phyloP scores from a whole-genome alignment of 1,140 invertebrate species.

The Chironomus tepperi region DNA sequence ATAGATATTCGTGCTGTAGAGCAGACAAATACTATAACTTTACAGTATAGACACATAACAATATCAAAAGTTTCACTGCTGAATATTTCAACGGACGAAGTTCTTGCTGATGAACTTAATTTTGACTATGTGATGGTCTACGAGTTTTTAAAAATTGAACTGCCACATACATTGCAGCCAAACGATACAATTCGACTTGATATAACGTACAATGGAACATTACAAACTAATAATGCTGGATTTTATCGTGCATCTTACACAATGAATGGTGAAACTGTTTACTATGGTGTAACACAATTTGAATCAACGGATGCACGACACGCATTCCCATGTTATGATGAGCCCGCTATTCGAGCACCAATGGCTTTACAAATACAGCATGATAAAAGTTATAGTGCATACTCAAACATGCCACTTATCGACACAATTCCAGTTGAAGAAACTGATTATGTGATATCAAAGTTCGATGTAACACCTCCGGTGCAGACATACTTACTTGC shows the following conservation, averaged over 20 bases:
- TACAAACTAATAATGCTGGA: not conserved
- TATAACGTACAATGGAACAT: not conserved
- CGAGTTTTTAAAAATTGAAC: not conserved
- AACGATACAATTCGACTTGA: not conserved
- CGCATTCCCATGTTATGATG: slow-evolving; percentile 57
- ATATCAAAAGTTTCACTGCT: not conserved
- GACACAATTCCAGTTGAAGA: not conserved
- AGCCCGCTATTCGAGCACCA: slow-evolving; percentile 61
- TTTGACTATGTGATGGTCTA: not conserved
- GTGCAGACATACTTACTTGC: slow-evolving; percentile 67
- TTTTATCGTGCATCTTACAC: not conserved
- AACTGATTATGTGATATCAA: not conserved
- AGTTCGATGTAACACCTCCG: slow-evolving; percentile 40
- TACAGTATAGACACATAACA: not conserved
- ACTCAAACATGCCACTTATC: not conserved
- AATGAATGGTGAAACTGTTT: not conserved
- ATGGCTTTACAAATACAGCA: not conserved
- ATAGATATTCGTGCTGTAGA: not conserved
- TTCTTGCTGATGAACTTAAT: not conserved
- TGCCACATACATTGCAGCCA: not conserved
- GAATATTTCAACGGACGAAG: not conserved
- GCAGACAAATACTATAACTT: not conserved
- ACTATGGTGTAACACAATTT: not conserved
- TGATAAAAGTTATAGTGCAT: slow-evolving; percentile 5
- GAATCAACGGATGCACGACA: not conserved